Percentiles rank a stretch among this genome's conserved stretches.
phyloP scores from a whole-genome alignment of 2,797 vertebrate species.

The Lemur catta region DNA sequence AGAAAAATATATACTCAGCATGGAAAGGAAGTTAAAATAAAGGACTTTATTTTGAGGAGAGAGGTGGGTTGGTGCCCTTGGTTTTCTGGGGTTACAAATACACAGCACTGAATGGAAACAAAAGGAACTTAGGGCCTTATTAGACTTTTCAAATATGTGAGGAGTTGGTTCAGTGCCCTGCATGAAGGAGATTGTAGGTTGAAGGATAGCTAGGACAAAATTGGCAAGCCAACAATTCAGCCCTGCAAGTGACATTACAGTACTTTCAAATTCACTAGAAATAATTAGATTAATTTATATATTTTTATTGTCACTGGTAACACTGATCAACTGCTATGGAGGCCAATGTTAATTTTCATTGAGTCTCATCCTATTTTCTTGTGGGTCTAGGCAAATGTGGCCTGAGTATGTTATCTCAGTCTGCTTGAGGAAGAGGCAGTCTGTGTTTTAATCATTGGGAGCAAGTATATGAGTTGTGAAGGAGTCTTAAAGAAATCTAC shows the following conservation, averaged over 20 bases:
- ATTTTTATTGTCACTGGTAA: background rate
- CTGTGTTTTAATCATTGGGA: background rate
- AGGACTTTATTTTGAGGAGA: background rate
- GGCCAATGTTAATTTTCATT: constrained; percentile 14
- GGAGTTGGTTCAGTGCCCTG: background rate
- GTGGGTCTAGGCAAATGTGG: background rate
- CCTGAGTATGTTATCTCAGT: background rate
- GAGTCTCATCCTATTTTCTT: background rate
- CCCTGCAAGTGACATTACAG: background rate
- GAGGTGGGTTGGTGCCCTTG: background rate
- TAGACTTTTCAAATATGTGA: background rate
- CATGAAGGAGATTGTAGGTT: background rate
- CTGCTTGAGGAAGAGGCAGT: background rate
- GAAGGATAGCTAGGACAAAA: background rate
- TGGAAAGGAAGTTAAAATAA: background rate
- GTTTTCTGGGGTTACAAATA: background rate
- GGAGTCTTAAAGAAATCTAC: background rate
- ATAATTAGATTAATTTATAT: background rate
- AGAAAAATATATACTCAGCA: background rate
- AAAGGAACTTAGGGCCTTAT: background rate
- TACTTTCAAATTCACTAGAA: constrained; percentile 10
- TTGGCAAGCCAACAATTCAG: background rate
- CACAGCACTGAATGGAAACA: background rate
- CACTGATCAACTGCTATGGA: background rate
- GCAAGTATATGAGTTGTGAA: background rate